Conservation (phyloP, 2,113 vertebrate genomes). For the Melierax canorus region DNA sequence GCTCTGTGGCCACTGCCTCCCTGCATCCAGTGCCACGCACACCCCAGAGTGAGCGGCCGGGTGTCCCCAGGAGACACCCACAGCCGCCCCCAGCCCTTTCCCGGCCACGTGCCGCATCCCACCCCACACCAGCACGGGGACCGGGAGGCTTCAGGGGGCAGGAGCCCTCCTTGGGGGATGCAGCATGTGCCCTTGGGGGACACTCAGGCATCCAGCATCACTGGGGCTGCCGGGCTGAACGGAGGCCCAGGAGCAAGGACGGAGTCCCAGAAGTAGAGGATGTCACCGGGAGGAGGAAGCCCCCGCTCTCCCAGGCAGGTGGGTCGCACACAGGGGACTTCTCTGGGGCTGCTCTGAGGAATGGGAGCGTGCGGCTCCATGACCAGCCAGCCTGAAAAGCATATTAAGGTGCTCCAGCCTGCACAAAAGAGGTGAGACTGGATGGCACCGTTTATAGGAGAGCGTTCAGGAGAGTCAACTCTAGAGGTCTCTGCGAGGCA, state of each 20-base stretch:
- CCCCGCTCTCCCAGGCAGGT: background rate
- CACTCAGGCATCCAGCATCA: too few species aligned
- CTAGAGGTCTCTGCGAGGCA: background rate
- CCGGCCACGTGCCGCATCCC: background rate
- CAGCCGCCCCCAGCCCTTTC: background rate
- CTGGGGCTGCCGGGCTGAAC: background rate
- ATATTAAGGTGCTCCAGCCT: background rate
- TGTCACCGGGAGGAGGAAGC: background rate
- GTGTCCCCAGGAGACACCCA: background rate
- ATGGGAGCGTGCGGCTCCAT: fast-evolving
- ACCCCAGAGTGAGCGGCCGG: fast-evolving
- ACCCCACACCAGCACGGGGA: background rate
- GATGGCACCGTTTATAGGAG: fast-evolving
- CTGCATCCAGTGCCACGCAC: background rate
- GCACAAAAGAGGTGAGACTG: background rate
- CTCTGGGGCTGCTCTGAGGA: background rate
- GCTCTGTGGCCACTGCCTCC: background rate
- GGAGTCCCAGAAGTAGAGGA: background rate
- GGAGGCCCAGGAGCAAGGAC: background rate
- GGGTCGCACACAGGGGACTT: too few species aligned
- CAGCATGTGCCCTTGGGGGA: too few species aligned
- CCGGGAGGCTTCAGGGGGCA: background rate
- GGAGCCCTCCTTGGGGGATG: background rate
- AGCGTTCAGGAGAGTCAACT: background rate
- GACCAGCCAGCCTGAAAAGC: background rate